These are phyloP conservation scores for Melanotaenia nigrans DNA, from an alignment of 2,797 vertebrate genomes.

Conservation along the genomic window DNA sequence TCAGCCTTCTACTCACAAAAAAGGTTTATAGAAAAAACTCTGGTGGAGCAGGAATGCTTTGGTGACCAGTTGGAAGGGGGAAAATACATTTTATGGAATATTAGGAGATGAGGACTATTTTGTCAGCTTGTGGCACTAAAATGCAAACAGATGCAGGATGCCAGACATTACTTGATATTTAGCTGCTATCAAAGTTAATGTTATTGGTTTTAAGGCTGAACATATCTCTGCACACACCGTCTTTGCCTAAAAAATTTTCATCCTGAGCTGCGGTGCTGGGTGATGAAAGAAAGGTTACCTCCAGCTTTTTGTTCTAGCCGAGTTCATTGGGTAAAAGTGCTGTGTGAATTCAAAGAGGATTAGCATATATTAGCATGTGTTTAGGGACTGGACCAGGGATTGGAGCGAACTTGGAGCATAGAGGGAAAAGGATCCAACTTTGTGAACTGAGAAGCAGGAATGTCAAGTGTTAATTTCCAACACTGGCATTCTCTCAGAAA, in stretches of 20 bases:
- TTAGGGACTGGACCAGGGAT: constrained; percentile 45
- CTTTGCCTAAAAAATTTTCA: constrained; percentile 45
- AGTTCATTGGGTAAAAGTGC: constrained; percentile 60
- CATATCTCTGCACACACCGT: constrained; percentile 32
- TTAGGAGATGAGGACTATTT: constrained; percentile 20
- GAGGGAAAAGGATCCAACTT: constrained; percentile 23
- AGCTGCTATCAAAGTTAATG: constrained; percentile 28
- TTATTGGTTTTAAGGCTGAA: constrained; percentile 47
- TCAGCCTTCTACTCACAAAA: constrained; percentile 51
- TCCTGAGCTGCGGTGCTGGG: constrained; percentile 48
- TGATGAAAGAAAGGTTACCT: constrained; percentile 60
- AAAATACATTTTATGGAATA: constrained; percentile 7
- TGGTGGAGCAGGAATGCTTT: constrained; percentile 32
- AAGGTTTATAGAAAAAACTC: constrained; percentile 38
- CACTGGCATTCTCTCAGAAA: neutral
- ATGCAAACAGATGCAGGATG: constrained; percentile 26
- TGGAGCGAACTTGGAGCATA: neutral
- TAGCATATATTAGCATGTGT: constrained; percentile 68
- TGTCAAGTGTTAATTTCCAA: constrained; percentile 3
- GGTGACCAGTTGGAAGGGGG: constrained; percentile 16
- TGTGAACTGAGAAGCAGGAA: constrained; percentile 26
- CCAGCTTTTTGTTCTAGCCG: constrained; percentile 60
- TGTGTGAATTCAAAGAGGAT: constrained; percentile 58
- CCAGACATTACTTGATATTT: constrained; percentile 1
- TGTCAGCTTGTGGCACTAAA: constrained; percentile 31